A percentile compares a stretch with the other conserved stretches of the same genome.
These are phyloP conservation scores for Rhaphigaster nebulosa DNA, from an alignment of 2,888 invertebrate species.

Conservation along the genomic window DNA sequence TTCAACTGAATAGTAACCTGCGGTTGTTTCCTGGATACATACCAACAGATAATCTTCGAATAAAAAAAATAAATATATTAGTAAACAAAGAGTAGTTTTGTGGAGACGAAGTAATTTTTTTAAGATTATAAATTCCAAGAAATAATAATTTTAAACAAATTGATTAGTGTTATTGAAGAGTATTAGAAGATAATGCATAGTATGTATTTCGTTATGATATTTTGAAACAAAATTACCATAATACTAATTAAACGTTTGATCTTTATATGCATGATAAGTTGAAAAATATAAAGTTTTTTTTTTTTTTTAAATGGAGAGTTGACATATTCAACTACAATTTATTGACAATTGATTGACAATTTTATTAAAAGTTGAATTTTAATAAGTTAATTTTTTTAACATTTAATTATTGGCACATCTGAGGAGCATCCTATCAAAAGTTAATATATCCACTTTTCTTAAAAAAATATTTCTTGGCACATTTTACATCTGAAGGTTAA, in stretches of 20 bases:
- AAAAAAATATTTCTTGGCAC: too few species aligned
- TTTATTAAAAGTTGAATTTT: too few species aligned
- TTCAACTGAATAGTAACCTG: neutral
- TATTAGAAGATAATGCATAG: neutral
- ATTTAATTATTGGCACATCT: too few species aligned
- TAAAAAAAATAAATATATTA: neutral
- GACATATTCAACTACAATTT: neutral
- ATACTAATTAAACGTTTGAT: neutral
- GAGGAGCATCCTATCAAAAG: too few species aligned
- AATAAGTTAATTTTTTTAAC: too few species aligned
- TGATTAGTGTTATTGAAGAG: neutral
- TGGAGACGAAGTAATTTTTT: neutral
- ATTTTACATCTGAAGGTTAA: too few species aligned
- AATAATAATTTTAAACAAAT: neutral
- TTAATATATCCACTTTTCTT: too few species aligned
- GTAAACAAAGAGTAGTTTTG: neutral
- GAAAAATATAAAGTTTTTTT: neutral
- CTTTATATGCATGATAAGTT: neutral
- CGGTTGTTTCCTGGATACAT: neutral
- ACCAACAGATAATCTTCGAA: neutral
- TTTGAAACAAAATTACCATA: neutral
- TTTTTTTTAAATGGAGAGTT: neutral
- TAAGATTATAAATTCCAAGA: neutral
- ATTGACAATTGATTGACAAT: too few species aligned
- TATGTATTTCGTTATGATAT: neutral